Base-by-base conservation (phyloP, 2,888 invertebrate genomes). In the Zygogramma bicolorata region DNA sequence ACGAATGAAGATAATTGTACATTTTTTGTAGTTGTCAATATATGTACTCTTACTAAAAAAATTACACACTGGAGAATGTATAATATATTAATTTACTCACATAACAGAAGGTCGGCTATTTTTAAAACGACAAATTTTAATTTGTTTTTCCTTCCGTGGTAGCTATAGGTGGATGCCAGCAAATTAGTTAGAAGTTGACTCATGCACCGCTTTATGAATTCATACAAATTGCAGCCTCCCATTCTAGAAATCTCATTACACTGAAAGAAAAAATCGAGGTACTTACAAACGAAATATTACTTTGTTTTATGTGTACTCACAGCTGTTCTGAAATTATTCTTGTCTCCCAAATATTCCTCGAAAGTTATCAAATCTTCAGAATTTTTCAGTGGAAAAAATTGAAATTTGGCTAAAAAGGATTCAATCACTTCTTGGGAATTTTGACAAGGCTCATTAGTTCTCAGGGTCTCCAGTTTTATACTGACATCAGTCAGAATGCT, bases 401-500 rank as follows among this genome's bases (percentile, higher is more conserved):
- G 6, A 4, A 65, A 65, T 38, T 65, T 53, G 2, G 53, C 31
- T 4, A 65, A 60, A 34, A 38, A 10, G 8, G 53, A 65, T 31
- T 65, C 53, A 20, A 65, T 46, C 29, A 53, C 65, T 65, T 65
- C 38, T 60, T 10, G 8, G 13, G 60, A 20, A 46, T 46, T 22
- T 13, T 7, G 46, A 46, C 8, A 18, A 38, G 38, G 22, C 20
- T 22, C 25, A 34, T 60, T 34, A 29, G 29, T 34, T n/a, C 20
- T 4, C 6, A 65, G 27, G n/a, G 49, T 65, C 53, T 65, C 65
- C 31, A 65, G 13, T 49, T 65, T 65, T 22, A 53, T 18, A 65
- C 65, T 65, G 34, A 65, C 46, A 27, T 63, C 63, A 46, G 63
- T 63, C 27, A 63, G 15, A 63, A 63, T 31, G 40, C 40, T 65